Conservation (phyloP, 30 jellyfish, hydroid and myxozoan genomes). For the Turritopsis dohrnii region DNA sequence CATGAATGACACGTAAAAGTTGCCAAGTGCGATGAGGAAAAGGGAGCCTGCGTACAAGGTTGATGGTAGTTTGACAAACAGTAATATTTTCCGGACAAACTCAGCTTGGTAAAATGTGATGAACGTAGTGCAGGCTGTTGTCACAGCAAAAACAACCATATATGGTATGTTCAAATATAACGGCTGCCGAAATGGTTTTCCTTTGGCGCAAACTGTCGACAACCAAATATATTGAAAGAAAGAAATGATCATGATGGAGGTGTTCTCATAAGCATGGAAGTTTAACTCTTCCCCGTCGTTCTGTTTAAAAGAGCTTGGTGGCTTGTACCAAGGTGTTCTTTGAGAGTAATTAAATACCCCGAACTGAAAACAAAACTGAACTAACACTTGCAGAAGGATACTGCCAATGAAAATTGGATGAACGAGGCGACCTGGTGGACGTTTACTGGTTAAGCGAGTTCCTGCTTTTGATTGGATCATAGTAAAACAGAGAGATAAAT, state of each 20-base stretch:
- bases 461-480: conserved; percentile 32
- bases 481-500: conserved; percentile 31
- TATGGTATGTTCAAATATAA: background rate
- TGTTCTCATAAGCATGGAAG: conserved; percentile 26
- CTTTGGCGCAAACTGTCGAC: conserved; percentile 13
- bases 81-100: background rate
- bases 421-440: conserved; percentile 47
- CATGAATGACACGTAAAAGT: background rate
- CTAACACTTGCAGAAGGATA: conserved; percentile 12
- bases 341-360: background rate
- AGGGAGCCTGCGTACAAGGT: background rate
- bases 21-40: background rate
- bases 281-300: background rate
- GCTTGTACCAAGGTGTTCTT: conserved; percentile 34
- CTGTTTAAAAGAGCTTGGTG: conserved; percentile 13
- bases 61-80: conserved; percentile 12
- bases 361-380: conserved; percentile 8
- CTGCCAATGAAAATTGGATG: conserved; percentile 34
- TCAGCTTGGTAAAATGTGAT: background rate
- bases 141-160: background rate
- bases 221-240: conserved; percentile 13
- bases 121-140: background rate
- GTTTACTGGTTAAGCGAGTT: conserved; percentile 6
- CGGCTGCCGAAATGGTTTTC: conserved; percentile 36
- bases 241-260: conserved; percentile 9